These are phyloP conservation scores for Trichopoda pennipes DNA, from an alignment of 2,888 invertebrate genomes.

Conservation along the genomic window DNA sequence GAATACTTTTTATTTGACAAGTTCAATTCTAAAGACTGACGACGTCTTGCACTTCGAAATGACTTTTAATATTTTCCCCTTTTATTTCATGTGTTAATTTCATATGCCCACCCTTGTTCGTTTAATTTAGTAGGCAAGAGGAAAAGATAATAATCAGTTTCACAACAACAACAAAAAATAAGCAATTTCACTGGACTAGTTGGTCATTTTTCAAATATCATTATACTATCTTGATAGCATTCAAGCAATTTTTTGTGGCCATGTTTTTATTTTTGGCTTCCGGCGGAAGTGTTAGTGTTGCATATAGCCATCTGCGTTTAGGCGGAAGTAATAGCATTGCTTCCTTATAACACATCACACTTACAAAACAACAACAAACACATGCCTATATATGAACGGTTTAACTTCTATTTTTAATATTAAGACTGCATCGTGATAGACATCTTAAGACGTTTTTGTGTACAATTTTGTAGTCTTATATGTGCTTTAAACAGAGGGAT, in stretches of 20 bases:
- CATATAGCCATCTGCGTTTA: slow-evolving; percentile 51
- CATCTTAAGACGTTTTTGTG: slow-evolving; percentile 19
- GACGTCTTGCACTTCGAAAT: slow-evolving; percentile 61
- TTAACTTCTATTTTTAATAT: slow-evolving; percentile 5
- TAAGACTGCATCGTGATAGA: slow-evolving; percentile 39
- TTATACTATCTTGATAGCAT: slow-evolving; percentile 5
- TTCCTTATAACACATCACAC: slow-evolving; percentile 57
- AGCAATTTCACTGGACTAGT: slow-evolving; percentile 29
- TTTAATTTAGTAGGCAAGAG: neutral
- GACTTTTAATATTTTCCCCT: slow-evolving; percentile 47
- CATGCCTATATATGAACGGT: neutral
- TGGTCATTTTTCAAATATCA: slow-evolving; percentile 45
- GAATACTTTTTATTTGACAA: slow-evolving; percentile 69
- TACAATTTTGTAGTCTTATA: slow-evolving; percentile 42
- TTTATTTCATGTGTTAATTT: slow-evolving; percentile 8
- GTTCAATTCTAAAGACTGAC: slow-evolving; percentile 68
- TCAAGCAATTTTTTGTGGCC: slow-evolving; percentile 43
- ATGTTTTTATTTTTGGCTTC: slow-evolving; percentile 58
- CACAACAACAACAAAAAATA: slow-evolving; percentile 25
- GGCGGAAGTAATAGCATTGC: slow-evolving; percentile 61
- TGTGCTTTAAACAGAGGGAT: slow-evolving; percentile 15
- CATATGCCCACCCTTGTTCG: slow-evolving; percentile 8
- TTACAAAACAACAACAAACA: slow-evolving; percentile 5
- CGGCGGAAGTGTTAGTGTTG: slow-evolving; percentile 62
- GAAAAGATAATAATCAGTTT: slow-evolving; percentile 47